Conservation (phyloP, 2,113 vertebrate genomes). For the Dinomys branickii region DNA sequence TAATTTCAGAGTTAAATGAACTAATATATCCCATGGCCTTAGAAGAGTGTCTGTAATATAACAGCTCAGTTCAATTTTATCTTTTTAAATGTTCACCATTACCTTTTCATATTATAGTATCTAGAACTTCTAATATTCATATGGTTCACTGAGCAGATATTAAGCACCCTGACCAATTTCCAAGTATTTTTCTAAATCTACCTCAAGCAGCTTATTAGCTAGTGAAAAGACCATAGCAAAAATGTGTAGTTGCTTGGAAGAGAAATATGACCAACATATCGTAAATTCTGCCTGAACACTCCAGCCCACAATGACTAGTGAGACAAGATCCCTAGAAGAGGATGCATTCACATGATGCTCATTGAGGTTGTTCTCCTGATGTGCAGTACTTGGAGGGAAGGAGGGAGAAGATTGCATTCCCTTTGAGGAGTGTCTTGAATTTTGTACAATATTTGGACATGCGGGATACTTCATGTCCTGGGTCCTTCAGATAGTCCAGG, state of each 20-base stretch:
- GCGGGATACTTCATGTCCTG: not conserved
- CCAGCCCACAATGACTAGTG: not conserved
- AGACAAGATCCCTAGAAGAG: not conserved
- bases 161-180: not conserved
- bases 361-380: not conserved
- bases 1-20: not conserved
- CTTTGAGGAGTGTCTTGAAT: not conserved
- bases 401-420: not conserved
- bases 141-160: not conserved
- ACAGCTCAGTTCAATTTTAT: not conserved
- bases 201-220: not conserved
- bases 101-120: not conserved
- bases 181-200: slow-evolving; percentile 19
- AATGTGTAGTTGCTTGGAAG: slow-evolving; percentile 26
- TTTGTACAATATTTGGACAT: not conserved
- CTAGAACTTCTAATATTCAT: not conserved
- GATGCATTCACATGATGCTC: not conserved
- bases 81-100: not conserved
- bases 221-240: not conserved
- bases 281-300: not conserved
- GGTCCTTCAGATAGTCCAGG: not conserved
- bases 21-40: not conserved
- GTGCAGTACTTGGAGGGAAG: not conserved
- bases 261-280: not conserved
- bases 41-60: not conserved